Base-by-base conservation (phyloP, 2,888 invertebrate species). In the Hipparchia sbordonii region DNA sequence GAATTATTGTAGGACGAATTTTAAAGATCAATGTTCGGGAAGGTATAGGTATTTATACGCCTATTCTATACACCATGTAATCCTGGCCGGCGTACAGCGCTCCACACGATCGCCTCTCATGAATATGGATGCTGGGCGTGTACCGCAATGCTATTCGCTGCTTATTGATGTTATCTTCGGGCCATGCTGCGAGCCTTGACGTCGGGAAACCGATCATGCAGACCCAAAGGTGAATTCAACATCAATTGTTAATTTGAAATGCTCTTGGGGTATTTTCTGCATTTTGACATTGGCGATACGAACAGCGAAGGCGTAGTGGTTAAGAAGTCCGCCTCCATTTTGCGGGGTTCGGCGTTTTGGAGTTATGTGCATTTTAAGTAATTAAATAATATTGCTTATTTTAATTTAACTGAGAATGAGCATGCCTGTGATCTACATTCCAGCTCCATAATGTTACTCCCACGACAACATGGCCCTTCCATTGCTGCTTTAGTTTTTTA, bases 121-220 rank as follows among this genome's bases (percentile, higher is more conserved):
- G 68, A 60, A 68, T 68, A 68, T 68, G 48, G 59, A 68, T 68
- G 46, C 33, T 0, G 23, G 6, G 54, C 33, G 2, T 51, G 68
- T 67, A 67, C 67, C 51, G 68, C 48, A 59, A 68, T 33, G 57
- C 59, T 57, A 57, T 13, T 56, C 45, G 65, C 23, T 66, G 65
- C 65, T 66, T 54, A 56, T 57, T 13, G 67, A 67, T 39, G 68
- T 60, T 59, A 60, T 9, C 68, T 60, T 51, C 59, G 13, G 60
- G 68, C 59, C 46, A 67, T 67, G 39, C 57, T 48, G 66, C 45
- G 48, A 9, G 9, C 63, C 13, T 48, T n/a, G n/a, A 8, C 13
- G 13, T 46, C 6, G 6, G 46, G 48, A 48, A 48, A 45, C 45
- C 61, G 12, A 10, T 33, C 59, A 39, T 39, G 59, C 33, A 8